These are phyloP conservation scores for Cetonia aurata DNA, from an alignment of 2,888 invertebrate genomes.

Conservation along the genomic window DNA sequence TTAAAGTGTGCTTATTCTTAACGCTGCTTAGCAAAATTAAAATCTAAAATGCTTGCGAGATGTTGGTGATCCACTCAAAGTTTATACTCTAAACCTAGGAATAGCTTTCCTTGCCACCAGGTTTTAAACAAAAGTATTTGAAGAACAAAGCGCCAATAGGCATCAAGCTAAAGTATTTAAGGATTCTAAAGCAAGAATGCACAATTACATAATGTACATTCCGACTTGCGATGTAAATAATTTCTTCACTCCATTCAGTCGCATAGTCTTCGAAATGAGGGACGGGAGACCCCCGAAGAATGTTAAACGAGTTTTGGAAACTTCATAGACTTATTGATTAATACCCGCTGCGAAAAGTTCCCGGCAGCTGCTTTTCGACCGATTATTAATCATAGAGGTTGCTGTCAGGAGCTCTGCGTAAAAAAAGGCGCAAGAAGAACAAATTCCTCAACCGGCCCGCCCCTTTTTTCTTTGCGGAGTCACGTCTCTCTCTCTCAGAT, in stretches of 20 bases:
- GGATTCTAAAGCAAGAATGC: no score
- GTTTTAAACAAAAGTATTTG: no score
- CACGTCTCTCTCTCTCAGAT: background rate
- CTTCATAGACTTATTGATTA: constrained; percentile 37
- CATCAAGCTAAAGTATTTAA: no score
- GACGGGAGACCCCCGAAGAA: constrained; percentile 7
- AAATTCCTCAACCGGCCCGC: constrained; percentile 28
- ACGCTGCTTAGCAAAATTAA: no score
- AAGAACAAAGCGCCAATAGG: no score
- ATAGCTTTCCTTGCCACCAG: no score
- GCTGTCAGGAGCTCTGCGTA: constrained; percentile 25
- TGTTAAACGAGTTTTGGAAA: constrained; percentile 32
- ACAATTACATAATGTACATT: no score
- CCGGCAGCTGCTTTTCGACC: constrained; percentile 17
- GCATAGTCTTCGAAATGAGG: background rate
- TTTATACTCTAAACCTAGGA: no score
- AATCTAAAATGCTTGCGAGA: no score
- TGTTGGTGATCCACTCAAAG: no score
- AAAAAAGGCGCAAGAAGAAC: constrained; percentile 27
- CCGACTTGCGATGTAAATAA: background rate
- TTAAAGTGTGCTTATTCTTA: no score
- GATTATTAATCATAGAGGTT: constrained; percentile 34
- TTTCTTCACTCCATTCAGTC: constrained; percentile 1
- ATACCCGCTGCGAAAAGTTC: constrained; percentile 30
- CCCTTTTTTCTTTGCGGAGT: background rate